Conservation (phyloP, 1,140 invertebrate genomes). For the Hestina assimilis region DNA sequence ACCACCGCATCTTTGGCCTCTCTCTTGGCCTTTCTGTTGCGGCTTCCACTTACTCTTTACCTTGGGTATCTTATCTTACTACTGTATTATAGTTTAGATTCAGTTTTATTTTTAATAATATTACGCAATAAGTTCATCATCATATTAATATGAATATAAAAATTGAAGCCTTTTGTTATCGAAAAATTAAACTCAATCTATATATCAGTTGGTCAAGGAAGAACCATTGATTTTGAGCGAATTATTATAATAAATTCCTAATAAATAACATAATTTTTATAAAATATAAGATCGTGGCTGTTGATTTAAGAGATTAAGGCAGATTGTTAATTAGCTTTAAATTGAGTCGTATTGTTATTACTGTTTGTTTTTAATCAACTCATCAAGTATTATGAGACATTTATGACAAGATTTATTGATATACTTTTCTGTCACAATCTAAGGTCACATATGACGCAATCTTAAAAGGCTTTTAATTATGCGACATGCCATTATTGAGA, state of each 20-base stretch:
- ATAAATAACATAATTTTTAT: conserved; percentile 13
- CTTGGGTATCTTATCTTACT: too few species aligned
- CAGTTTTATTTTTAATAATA: background rate
- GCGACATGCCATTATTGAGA: background rate
- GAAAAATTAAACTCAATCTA: background rate
- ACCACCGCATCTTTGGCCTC: too few species aligned
- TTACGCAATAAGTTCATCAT: background rate
- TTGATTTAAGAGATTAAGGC: conserved; percentile 1
- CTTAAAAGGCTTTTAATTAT: background rate
- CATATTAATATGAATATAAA: background rate
- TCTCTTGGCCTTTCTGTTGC: too few species aligned
- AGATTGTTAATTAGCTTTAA: background rate
- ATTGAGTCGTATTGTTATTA: background rate
- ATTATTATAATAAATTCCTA: conserved; percentile 11
- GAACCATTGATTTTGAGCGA: background rate
- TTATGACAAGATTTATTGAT: conserved; percentile 1
- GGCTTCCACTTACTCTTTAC: too few species aligned
- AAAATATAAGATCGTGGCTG: conserved; percentile 9
- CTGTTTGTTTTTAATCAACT: background rate
- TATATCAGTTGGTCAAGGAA: conserved; percentile 15
- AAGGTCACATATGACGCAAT: background rate
- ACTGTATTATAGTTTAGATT: too few species aligned
- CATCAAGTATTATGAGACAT: conserved; percentile 1
- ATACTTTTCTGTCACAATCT: background rate
- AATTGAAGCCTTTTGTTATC: conserved; percentile 3